Evolutionary conservation across 2,888 invertebrate genomes (phyloP), one percentile per base, ranked within the genome.

Genomic region (Mongoloraphidia duomilia): DNA sequence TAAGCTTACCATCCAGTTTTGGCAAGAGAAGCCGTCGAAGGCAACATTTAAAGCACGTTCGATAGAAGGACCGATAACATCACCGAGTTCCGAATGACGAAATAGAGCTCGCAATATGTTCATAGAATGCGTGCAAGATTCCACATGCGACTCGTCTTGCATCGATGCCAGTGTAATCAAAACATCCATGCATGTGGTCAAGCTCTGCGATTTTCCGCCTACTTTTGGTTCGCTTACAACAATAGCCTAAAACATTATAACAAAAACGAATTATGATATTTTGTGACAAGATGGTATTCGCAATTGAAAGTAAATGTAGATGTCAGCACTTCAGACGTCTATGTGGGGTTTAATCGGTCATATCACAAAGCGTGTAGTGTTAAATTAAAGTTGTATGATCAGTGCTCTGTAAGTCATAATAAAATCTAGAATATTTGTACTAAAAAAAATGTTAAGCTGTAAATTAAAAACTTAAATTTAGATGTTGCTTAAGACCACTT

Each of bases 101-200:
- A 80, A 86, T 39, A 96, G 65, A 0, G 87, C 82, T 55, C 93
- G 74, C 55, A 95, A 68, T 47, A 93, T 84, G 66, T 96, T 94
- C 57, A 90, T 66, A n/a, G 86, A 79, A 67, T 94, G 95, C 35
- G 83, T 77, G 51, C 80, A 74, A 0, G 75, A 71, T 50, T 77
- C 76, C n/a, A 64, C 61, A 43, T 60, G 57, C 39, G 54, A 55
- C 34, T 59, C 51, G n/a, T 59, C 52, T 0, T 58, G 53, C 53
- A 66, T 56, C 33, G 70, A 55, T 3, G 64, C 71, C 49, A 74
- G 61, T 8, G 57, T 53, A 42, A 85, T 62, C 17, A 86, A 65
- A 8, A 65, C 64, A 0, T 55, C 53, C 72, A 84, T 77, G 53
- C 78, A 77, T n/a, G 63, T 61, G 51, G 74, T 72, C 54, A 85